Percentiles rank a stretch among this genome's conserved stretches.
Evolutionary conservation across 2,888 invertebrate genomes (phyloP).

Genomic region (Nysson spinosus): DNA sequence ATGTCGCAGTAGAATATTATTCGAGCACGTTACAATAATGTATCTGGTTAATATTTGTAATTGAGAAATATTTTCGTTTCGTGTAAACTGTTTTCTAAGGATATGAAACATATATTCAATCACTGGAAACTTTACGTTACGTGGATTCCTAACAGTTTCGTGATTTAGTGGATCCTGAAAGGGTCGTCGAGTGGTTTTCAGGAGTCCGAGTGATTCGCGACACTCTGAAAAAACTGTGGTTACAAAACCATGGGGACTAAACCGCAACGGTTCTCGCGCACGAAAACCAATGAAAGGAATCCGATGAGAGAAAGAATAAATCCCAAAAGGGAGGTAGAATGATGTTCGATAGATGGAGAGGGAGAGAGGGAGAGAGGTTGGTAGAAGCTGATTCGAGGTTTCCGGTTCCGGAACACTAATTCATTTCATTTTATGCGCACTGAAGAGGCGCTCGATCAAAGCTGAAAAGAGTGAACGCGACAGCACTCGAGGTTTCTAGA

Average conservation of each 20-base stretch:
- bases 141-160: not conserved
- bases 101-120: too few species aligned
- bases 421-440: slow-evolving; percentile 72
- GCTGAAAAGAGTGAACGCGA: slow-evolving; percentile 69
- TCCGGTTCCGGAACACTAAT: slow-evolving; percentile 64
- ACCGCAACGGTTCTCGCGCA: slow-evolving; percentile 45
- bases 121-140: too few species aligned
- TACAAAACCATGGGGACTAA: slow-evolving; percentile 11
- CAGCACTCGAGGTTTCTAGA: slow-evolving; percentile 60
- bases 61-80: too few species aligned
- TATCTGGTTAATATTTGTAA: too few species aligned
- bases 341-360: slow-evolving; percentile 9
- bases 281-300: slow-evolving; percentile 24
- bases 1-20: too few species aligned
- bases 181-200: slow-evolving; percentile 33
- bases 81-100: too few species aligned
- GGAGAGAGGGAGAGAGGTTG: slow-evolving; percentile 5
- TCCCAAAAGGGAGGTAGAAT: not conserved
- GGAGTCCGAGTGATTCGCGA: slow-evolving; percentile 32
- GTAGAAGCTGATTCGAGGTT: slow-evolving; percentile 32
- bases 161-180: not conserved
- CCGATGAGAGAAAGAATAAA: not conserved
- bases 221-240: slow-evolving; percentile 31
- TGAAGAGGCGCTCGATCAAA: slow-evolving; percentile 76
- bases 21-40: too few species aligned